Conservation (phyloP, 1,140 invertebrate genomes). For the Macrocentrus cingulum region DNA sequence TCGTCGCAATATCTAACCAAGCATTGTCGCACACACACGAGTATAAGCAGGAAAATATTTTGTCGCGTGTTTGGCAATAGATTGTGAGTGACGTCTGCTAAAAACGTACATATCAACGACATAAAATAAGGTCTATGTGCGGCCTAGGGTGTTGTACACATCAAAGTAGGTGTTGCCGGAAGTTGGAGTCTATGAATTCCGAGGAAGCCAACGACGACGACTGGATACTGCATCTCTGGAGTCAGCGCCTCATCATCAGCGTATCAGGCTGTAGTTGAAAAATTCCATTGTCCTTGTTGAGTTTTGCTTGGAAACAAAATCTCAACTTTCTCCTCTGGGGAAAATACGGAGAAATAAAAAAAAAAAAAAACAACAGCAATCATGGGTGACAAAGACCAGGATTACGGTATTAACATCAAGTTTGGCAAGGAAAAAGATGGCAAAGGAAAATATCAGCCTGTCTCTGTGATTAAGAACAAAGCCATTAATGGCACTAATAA, state of each 20-base stretch:
- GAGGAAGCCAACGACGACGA: constrained; percentile 31
- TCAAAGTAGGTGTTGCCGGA: constrained; percentile 31
- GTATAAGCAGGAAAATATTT: no score
- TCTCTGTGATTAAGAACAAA: constrained; percentile 12
- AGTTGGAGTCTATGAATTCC: constrained; percentile 41
- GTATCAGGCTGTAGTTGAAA: no score
- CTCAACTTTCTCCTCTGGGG: no score
- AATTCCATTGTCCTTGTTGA: no score
- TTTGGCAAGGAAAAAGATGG: constrained; percentile 36
- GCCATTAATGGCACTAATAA: constrained; percentile 16
- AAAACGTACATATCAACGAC: background rate
- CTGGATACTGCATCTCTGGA: background rate
- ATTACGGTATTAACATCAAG: constrained; percentile 54
- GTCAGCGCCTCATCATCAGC: background rate
- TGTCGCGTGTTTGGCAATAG: no score
- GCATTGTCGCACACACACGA: no score
- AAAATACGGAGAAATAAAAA: no score
- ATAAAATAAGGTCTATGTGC: constrained; percentile 40
- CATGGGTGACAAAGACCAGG: constrained; percentile 44
- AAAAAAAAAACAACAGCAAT: no score
- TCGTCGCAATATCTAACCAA: no score
- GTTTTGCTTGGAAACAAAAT: no score
- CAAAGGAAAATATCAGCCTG: constrained; percentile 13
- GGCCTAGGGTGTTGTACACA: constrained; percentile 28
- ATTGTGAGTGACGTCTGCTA: no score